Percentiles rank a stretch among this genome's conserved stretches.
phyloP scores from a whole-genome alignment of 2,797 vertebrate genomes.

The Ctenopoma kingsleyae region DNA sequence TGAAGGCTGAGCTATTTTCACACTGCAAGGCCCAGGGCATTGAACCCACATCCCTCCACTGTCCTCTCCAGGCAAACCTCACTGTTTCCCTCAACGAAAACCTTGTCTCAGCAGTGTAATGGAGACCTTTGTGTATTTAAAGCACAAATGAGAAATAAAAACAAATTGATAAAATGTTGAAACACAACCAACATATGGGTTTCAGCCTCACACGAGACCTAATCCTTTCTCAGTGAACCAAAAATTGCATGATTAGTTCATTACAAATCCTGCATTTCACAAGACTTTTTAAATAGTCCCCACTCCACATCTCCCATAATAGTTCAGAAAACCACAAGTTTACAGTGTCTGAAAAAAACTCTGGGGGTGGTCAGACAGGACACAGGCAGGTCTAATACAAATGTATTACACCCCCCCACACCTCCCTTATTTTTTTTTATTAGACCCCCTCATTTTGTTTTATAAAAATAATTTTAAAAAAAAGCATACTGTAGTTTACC shows the following conservation, averaged over 20 bases:
- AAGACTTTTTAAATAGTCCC: constrained; percentile 62
- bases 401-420: neutral
- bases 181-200: constrained; percentile 13
- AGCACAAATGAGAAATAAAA: constrained; percentile 77
- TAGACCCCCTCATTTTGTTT: too few species aligned
- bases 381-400: constrained; percentile 61
- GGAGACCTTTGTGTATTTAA: constrained; percentile 77
- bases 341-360: constrained; percentile 54
- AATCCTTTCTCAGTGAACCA: constrained; percentile 37
- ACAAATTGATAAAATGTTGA: constrained; percentile 55
- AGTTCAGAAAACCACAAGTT: constrained; percentile 66
- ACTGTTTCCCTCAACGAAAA: constrained; percentile 80
- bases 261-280: constrained; percentile 54
- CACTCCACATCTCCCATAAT: constrained; percentile 66
- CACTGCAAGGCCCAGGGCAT: constrained; percentile 79
- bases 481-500: too few species aligned
- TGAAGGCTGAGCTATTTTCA: constrained; percentile 85
- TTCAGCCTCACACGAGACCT: constrained; percentile 38
- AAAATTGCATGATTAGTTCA: constrained; percentile 50
- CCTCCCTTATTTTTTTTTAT: too few species aligned
- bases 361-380: constrained; percentile 69
- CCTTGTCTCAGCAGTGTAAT: constrained; percentile 75
- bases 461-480: too few species aligned
- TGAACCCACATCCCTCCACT: constrained; percentile 85
- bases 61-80: constrained; percentile 79